phyloP scores from a whole-genome alignment of 1,140 invertebrate genomes.

The Drosophila pachea region DNA sequence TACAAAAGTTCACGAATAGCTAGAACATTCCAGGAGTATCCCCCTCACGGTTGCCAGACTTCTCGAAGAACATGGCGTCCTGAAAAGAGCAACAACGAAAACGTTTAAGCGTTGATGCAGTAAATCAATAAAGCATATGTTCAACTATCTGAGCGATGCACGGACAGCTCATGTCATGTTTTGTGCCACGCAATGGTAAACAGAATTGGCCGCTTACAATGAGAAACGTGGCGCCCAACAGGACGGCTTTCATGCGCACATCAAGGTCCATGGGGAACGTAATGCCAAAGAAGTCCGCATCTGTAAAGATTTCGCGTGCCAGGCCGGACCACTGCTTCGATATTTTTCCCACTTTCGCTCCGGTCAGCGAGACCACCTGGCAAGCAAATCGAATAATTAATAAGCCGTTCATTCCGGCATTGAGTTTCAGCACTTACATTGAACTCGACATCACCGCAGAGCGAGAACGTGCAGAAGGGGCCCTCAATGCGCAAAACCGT shows the following conservation, averaged over 20 bases:
- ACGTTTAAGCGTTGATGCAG: not conserved
- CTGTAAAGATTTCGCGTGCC: slow-evolving; percentile 85
- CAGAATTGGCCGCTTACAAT: slow-evolving; percentile 81
- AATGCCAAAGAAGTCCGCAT: slow-evolving; percentile 89
- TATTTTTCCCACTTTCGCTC: slow-evolving; percentile 86
- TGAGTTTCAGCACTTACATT: slow-evolving; percentile 78
- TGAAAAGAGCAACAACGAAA: slow-evolving; percentile 77
- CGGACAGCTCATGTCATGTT: not conserved
- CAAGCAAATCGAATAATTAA: not conserved
- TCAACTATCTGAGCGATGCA: too few relatives aligned
- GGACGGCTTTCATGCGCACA: slow-evolving; percentile 89
- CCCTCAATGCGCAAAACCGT: slow-evolving; percentile 90
- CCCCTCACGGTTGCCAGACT: slow-evolving; percentile 69
- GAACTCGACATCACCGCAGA: slow-evolving; percentile 90
- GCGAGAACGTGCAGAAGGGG: slow-evolving; percentile 88
- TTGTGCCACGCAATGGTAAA: not conserved
- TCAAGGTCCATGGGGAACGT: slow-evolving; percentile 89
- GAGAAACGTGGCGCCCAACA: slow-evolving; percentile 87
- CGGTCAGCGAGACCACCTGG: slow-evolving; percentile 84
- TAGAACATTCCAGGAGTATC: slow-evolving; percentile 76
- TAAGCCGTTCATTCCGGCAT: not conserved
- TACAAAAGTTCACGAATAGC: slow-evolving; percentile 1
- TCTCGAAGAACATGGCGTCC: slow-evolving; percentile 89
- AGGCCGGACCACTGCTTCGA: slow-evolving; percentile 88
- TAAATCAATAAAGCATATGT: not conserved